A percentile compares a stretch with the other conserved stretches of the same genome.
phyloP scores from a whole-genome alignment of 2,113 vertebrate genomes.

The Taurulus bubalis region DNA sequence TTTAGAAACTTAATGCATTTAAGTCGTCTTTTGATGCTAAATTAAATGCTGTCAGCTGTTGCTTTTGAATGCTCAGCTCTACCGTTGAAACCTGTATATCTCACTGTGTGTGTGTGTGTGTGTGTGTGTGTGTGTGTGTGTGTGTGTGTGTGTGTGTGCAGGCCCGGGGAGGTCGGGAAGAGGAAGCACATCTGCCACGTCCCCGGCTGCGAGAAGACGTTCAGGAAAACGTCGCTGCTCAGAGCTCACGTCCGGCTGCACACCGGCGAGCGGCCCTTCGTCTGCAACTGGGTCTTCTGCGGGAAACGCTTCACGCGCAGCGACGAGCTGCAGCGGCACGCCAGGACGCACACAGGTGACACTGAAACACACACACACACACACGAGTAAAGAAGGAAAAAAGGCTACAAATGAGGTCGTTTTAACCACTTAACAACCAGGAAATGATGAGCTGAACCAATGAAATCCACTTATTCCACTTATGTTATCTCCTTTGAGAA shows the following conservation, averaged over 20 bases:
- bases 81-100: too few species aligned
- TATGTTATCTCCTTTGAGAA: too few species aligned
- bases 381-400: background rate
- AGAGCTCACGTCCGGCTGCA: slow-evolving; percentile 95
- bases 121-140: background rate
- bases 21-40: background rate
- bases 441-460: background rate
- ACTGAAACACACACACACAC: background rate
- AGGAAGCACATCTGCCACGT: slow-evolving; percentile 98
- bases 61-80: too few species aligned
- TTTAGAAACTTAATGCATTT: background rate
- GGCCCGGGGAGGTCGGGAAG: slow-evolving; percentile 93
- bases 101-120: background rate
- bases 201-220: slow-evolving; percentile 94
- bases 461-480: too few species aligned
- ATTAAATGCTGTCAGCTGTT: background rate
- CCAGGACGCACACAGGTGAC: slow-evolving; percentile 95
- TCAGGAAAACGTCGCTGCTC: slow-evolving; percentile 95
- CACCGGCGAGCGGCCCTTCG: slow-evolving; percentile 95
- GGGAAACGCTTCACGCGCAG: slow-evolving; percentile 96
- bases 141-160: slow-evolving; percentile 49
- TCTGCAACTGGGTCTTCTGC: slow-evolving; percentile 97
- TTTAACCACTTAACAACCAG: background rate
- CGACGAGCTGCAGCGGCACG: slow-evolving; percentile 95
- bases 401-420: background rate